Evolutionary conservation across 2,888 invertebrate genomes (phyloP), one percentile per base, ranked within the genome.

Genomic region (Alsophila aescularia): DNA sequence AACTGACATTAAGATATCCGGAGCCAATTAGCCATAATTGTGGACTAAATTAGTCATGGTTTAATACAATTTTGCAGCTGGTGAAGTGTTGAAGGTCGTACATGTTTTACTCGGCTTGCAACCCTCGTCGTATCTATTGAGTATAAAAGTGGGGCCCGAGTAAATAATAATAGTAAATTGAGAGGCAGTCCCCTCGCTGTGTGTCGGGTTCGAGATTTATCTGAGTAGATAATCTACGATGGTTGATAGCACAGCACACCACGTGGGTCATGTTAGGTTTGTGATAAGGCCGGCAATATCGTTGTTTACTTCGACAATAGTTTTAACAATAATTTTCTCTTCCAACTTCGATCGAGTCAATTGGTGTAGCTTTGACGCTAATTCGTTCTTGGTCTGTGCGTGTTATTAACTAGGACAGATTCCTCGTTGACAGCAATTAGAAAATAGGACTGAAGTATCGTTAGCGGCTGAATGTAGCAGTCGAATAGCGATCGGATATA

Each of bases 181-280:
- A 66, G 72, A 71, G 66, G 62, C 56, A 55, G 71, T 75, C 79
- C 85, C 83, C 84, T 80, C 71, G 63, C 61, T 67, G 62, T 71
- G 45, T 61, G 70, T 68, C 72, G 75, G 75, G 75, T 74, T 80
- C 73, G 74, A 74, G 73, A 69, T 79, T 79, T 86, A 85, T 85
- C 80, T 75, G 66, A 67, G 67, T 60, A 77, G 86, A 87, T 87
- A 79, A 87, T 87, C 83, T 60, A 55, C 42, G 69, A n/a, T n/a
- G n/a, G n/a, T 69, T 52, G 72, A 78, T 79, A 76, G 56, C 64
- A 48, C 42, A 59, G 51, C 54, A 63, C 65, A 66, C 63, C 62
- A 62, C 64, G 67, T 73, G 69, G 35, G 32, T 7, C 24, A 24
- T 24, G 24, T 24, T 18, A 35, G 21, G 35, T 47, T 54, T 60